Percentiles rank a stretch among this genome's conserved stretches.
These are phyloP conservation scores for Cephus cinctus DNA, from an alignment of 1,140 invertebrate species.

Conservation along the genomic window DNA sequence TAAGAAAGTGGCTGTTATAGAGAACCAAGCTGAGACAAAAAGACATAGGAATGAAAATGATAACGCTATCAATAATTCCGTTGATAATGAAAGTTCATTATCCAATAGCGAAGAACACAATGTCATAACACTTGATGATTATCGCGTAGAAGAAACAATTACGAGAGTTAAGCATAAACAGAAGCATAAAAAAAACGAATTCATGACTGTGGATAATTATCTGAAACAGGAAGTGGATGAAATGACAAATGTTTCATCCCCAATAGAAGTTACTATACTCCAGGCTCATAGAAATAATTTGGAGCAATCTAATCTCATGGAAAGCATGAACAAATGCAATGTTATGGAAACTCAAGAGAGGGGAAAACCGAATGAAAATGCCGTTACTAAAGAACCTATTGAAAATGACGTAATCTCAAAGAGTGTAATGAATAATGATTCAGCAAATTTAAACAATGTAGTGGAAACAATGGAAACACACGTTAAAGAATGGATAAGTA, in stretches of 20 bases:
- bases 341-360: slow-evolving; percentile 24
- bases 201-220: slow-evolving; percentile 19
- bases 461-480: slow-evolving; percentile 30
- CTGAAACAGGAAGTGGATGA: slow-evolving; percentile 10
- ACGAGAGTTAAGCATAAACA: no score
- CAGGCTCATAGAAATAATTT: slow-evolving; percentile 10
- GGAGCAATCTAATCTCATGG: background rate
- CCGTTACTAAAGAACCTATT: no score
- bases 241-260: background rate
- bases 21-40: no score
- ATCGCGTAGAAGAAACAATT: background rate
- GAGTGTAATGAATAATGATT: slow-evolving; percentile 15
- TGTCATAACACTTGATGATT: background rate
- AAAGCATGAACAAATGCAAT: slow-evolving; percentile 14
- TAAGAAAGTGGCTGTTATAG: background rate
- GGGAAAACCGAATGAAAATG: no score
- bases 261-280: slow-evolving; percentile 12
- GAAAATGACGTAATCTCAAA: background rate
- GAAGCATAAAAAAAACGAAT: background rate
- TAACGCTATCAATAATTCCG: no score
- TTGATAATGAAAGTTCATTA: background rate
- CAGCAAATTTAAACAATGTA: slow-evolving; percentile 11
- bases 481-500: slow-evolving; percentile 31
- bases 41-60: no score
- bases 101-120: background rate